Evolutionary conservation across 2,797 vertebrate species (phyloP).

Genomic region (Tachyglossus aculeatus): DNA sequence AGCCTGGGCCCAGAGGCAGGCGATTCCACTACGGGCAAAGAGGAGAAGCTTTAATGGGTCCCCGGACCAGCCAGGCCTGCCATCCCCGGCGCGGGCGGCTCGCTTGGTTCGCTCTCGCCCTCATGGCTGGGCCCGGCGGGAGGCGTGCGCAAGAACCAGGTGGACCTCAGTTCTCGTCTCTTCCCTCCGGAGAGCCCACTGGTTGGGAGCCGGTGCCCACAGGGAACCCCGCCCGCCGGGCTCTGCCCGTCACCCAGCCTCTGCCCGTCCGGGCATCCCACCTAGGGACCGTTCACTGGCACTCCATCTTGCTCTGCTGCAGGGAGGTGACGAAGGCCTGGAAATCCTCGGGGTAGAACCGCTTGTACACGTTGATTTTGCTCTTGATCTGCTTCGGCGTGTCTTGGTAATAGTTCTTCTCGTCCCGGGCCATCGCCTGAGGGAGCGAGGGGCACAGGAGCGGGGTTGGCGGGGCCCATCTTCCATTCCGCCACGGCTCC

Average conservation of each 20-base stretch:
- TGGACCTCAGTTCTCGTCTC: too few species aligned
- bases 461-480: too few species aligned
- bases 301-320: constrained; percentile 68
- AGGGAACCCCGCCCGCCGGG: neutral
- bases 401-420: constrained; percentile 98
- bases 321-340: constrained; percentile 75
- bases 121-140: too few species aligned
- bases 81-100: too few species aligned
- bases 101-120: too few species aligned
- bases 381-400: constrained; percentile 93
- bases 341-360: constrained; percentile 83
- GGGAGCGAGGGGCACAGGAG: neutral
- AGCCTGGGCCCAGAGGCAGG: neutral
- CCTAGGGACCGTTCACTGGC: constrained; percentile 53
- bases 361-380: constrained; percentile 87
- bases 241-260: neutral
- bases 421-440: constrained; percentile 93
- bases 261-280: too few species aligned
- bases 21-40: too few species aligned
- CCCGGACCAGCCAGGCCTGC: too few species aligned
- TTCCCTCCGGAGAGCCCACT: too few species aligned
- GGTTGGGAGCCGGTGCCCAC: neutral
- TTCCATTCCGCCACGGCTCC: too few species aligned
- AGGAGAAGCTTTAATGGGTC: too few species aligned
- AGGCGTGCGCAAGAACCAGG: too few species aligned